Conservation (phyloP, 2,113 vertebrate species). For the Corydoras sp. region DNA sequence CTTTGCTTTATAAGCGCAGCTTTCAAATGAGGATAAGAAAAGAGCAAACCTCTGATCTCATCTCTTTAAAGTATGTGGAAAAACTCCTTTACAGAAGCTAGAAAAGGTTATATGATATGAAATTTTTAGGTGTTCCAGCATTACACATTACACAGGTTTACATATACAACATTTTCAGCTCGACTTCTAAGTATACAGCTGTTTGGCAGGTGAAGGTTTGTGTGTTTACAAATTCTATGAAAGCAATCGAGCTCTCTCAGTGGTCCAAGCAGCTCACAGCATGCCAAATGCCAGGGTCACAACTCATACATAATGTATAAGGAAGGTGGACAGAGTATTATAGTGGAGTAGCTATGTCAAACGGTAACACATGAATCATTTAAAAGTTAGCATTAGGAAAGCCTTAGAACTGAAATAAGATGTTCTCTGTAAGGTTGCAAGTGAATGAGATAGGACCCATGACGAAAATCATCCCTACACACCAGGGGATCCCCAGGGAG, state of each 20-base stretch:
- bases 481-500: constrained; percentile 41
- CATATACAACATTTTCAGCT: not conserved
- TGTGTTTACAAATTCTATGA: constrained; percentile 1
- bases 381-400: not conserved
- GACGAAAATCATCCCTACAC: constrained; percentile 23
- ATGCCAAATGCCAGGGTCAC: constrained; percentile 28
- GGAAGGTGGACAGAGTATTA: constrained; percentile 23
- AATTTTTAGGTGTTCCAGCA: not conserved
- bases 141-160: not conserved
- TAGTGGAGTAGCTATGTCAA: not conserved
- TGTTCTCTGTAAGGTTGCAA: constrained; percentile 14
- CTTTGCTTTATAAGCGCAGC: no score
- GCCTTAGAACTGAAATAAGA: constrained; percentile 24
- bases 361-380: constrained; percentile 4
- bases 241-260: constrained; percentile 1
- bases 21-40: no score
- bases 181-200: not conserved
- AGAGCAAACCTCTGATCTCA: no score
- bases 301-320: constrained; percentile 32
- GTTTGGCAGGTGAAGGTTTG: constrained; percentile 8
- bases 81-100: no score
- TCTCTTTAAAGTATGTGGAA: no score
- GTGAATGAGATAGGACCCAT: constrained; percentile 14
- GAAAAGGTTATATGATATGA: no score
- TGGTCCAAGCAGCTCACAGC: not conserved